These are phyloP conservation scores for Urophycis tenuis DNA, from an alignment of 2,797 vertebrate species.

Conservation along the genomic window DNA sequence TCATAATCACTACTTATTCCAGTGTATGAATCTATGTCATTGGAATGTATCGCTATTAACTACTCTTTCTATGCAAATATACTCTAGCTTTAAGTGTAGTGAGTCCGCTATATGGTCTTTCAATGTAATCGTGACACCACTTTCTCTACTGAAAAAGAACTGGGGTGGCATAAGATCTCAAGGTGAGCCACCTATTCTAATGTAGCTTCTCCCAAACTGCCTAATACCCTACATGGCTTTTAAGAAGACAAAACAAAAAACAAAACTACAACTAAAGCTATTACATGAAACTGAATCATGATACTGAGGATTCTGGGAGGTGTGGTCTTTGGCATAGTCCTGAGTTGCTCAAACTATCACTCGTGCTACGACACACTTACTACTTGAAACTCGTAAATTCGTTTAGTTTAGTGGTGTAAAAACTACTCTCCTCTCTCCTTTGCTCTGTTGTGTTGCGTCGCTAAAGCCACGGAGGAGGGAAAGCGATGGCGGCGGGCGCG, in stretches of 20 bases:
- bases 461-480: neutral
- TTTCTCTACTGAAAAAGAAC: neutral
- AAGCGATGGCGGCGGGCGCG: neutral
- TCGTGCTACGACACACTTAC: constrained; percentile 24
- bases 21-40: constrained; percentile 32
- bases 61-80: constrained; percentile 18
- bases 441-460: neutral
- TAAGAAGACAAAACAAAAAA: neutral
- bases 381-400: neutral
- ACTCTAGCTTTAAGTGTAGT: constrained; percentile 24
- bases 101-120: constrained; percentile 6
- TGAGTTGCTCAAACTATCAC: constrained; percentile 51
- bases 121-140: neutral
- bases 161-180: neutral
- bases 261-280: neutral
- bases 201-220: neutral
- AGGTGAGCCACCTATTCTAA: neutral
- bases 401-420: neutral
- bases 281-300: constrained; percentile 5
- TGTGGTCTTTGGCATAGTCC: constrained; percentile 65
- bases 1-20: constrained; percentile 24
- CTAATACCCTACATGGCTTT: neutral
- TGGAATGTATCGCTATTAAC: constrained; percentile 47
- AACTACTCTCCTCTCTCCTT: neutral
- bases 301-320: constrained; percentile 46